Percentiles rank a stretch among this genome's conserved stretches.
Conservation (phyloP, 2,797 vertebrate species). For the Coendou prehensilis region DNA sequence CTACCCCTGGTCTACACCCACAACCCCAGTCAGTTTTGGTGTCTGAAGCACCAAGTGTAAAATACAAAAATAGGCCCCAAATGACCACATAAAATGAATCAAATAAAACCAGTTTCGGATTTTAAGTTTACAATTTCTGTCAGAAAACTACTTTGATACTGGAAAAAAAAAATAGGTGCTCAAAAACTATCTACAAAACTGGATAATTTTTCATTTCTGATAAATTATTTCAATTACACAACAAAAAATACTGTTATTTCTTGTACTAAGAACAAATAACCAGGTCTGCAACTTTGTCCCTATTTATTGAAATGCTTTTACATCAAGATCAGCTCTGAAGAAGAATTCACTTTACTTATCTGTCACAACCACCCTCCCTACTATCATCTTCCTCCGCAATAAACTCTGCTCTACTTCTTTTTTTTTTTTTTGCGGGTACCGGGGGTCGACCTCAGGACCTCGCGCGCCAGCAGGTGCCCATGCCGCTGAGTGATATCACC, state of each 20-base stretch:
- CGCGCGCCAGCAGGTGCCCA: too few species aligned
- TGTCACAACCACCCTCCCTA: not conserved
- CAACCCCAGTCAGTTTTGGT: not conserved
- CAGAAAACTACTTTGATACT: not conserved
- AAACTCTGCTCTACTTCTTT: not conserved
- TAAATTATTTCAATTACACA: slow-evolving; percentile 14
- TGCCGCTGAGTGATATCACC: too few species aligned
- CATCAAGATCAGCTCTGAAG: not conserved
- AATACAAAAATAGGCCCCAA: not conserved
- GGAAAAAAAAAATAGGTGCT: not conserved
- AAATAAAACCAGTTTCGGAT: not conserved
- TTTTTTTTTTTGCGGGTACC: too few species aligned
- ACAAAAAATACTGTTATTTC: slow-evolving; percentile 51
- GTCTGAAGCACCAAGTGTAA: not conserved
- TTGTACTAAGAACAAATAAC: slow-evolving; percentile 10
- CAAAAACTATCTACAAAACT: not conserved
- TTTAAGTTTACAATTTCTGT: slow-evolving; percentile 28
- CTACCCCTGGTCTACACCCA: not conserved
- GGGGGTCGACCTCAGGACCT: too few species aligned
- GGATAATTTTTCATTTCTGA: not conserved
- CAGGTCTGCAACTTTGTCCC: not conserved
- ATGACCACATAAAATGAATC: not conserved
- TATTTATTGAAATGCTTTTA: not conserved
- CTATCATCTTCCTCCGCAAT: slow-evolving; percentile 1
- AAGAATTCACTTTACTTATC: not conserved